Conservation (phyloP, 2,113 vertebrate genomes). For the Sylvietta virens region DNA sequence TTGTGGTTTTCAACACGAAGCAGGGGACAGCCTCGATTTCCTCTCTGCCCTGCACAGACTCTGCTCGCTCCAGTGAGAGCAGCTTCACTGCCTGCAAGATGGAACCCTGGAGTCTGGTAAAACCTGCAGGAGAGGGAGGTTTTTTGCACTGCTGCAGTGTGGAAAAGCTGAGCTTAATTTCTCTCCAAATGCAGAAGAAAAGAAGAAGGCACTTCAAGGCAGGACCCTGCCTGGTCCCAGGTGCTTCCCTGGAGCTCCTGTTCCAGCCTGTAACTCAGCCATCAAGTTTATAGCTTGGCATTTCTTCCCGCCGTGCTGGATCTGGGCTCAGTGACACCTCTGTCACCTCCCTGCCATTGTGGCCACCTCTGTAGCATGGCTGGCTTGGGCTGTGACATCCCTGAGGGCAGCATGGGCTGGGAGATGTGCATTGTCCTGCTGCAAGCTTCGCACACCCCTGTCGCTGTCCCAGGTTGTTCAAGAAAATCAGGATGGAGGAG, state of each 20-base stretch:
- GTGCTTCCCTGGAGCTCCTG: not conserved
- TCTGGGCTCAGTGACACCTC: not conserved
- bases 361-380: not conserved
- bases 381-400: not conserved
- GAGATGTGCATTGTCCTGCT: not conserved
- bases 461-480: not conserved
- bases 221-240: not conserved
- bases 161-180: not conserved
- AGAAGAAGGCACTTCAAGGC: not conserved
- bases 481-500: not conserved
- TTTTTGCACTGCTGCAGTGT: fast-evolving
- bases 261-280: not conserved
- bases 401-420: not conserved
- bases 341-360: not conserved
- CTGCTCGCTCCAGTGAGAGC: not conserved
- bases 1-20: not conserved
- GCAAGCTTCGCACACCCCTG: not conserved
- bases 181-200: not conserved
- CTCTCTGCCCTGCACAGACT: not conserved
- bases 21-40: not conserved
- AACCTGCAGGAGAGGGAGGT: not conserved
- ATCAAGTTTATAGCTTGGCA: not conserved
- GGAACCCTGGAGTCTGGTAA: not conserved
- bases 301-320: not conserved
- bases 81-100: not conserved